Conservation (phyloP, 2,797 vertebrate species). For the Melanotaenia parkinsoni region DNA sequence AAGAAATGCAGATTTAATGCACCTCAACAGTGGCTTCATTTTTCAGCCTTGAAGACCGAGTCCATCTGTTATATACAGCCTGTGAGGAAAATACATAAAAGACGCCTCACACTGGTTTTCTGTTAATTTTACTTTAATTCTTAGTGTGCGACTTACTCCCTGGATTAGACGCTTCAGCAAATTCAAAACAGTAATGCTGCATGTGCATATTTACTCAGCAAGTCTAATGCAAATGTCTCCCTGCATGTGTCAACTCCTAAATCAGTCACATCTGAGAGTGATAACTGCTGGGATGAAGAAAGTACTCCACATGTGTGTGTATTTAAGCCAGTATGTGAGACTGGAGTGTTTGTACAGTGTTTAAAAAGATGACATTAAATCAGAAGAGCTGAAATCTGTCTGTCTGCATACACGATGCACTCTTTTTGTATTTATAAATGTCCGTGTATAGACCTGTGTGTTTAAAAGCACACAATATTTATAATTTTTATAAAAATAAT, state of each 20-base stretch:
- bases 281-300: not conserved
- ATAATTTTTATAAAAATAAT: not conserved
- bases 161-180: not conserved
- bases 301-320: not conserved
- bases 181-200: not conserved
- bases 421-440: not conserved
- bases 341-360: not conserved
- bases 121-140: not conserved
- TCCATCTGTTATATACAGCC: not conserved
- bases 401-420: not conserved
- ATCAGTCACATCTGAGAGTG: not conserved
- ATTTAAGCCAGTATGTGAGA: not conserved
- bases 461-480: not conserved
- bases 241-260: not conserved
- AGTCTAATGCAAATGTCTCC: not conserved
- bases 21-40: not conserved
- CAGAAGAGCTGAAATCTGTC: not conserved
- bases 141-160: not conserved
- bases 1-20: not conserved
- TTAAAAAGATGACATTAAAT: not conserved
- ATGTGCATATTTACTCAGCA: not conserved
- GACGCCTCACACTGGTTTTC: not conserved
- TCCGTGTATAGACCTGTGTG: not conserved
- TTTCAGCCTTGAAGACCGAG: not conserved
- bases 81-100: not conserved